phyloP scores from a whole-genome alignment of 2,888 invertebrate species.

The Caradrina kadenii region DNA sequence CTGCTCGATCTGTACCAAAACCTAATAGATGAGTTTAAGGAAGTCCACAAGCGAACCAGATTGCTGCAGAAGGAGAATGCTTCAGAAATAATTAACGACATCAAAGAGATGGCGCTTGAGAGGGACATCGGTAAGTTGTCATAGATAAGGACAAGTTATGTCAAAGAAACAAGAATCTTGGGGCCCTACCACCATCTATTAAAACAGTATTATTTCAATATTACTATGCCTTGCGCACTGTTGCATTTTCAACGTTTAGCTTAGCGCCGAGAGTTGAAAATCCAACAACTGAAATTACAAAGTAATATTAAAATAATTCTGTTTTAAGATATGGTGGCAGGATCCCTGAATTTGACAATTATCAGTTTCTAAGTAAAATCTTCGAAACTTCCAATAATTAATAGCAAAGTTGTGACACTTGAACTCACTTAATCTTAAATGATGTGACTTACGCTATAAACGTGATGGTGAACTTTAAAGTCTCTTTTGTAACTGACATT shows the following conservation, averaged over 20 bases:
- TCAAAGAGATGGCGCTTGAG: constrained; percentile 96
- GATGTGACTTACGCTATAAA: constrained; percentile 36
- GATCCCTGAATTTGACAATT: constrained; percentile 56
- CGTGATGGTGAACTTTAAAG: constrained; percentile 34
- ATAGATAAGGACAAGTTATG: constrained; percentile 11
- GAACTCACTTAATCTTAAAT: constrained; percentile 50
- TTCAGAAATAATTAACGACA: constrained; percentile 95
- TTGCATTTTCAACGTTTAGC: too few relatives aligned
- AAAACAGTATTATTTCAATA: too few relatives aligned
- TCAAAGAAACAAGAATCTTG: constrained; percentile 84
- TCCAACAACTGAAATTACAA: too few relatives aligned
- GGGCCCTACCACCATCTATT: too few relatives aligned
- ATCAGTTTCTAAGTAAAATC: constrained; percentile 49
- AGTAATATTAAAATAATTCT: too few relatives aligned
- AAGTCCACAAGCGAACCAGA: constrained; percentile 93
- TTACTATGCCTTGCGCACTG: too few relatives aligned
- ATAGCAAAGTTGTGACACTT: constrained; percentile 64
- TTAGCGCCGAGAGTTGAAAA: too few relatives aligned
- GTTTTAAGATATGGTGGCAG: too few relatives aligned
- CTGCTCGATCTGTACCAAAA: constrained; percentile 93
- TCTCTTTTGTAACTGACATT: constrained; percentile 62
- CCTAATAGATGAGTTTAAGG: constrained; percentile 95
- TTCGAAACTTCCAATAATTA: constrained; percentile 62
- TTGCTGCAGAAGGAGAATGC: constrained; percentile 92
- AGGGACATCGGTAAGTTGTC: constrained; percentile 92